Percentiles rank a stretch among this genome's conserved stretches.
Evolutionary conservation across 2,797 vertebrate species (phyloP).

Genomic region (Pangasius krempfi): DNA sequence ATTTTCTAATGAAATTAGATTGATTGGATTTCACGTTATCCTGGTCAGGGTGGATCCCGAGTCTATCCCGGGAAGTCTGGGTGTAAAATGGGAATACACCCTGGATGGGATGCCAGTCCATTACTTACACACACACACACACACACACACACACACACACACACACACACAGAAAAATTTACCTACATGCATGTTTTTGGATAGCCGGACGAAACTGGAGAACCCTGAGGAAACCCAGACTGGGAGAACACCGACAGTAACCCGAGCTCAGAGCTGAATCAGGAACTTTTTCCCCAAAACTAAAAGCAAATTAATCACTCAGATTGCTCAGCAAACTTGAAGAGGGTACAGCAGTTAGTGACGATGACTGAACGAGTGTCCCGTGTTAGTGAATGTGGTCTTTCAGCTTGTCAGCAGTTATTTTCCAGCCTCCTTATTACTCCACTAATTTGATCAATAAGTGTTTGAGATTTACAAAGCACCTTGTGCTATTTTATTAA

Average conservation of each 20-base stretch:
- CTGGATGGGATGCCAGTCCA: background rate
- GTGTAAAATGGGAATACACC: background rate
- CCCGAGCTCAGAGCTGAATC: background rate
- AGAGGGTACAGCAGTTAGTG: too few species aligned
- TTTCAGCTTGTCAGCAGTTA: background rate
- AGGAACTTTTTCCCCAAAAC: background rate
- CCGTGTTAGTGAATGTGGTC: background rate
- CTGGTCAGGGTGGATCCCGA: background rate
- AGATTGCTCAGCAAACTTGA: background rate
- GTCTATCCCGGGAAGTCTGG: background rate
- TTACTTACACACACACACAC: too few species aligned
- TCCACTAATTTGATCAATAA: background rate
- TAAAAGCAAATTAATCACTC: background rate
- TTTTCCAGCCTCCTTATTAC: background rate
- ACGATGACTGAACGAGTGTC: background rate
- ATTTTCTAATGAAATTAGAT: background rate
- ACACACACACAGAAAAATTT: background rate
- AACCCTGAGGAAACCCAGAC: background rate
- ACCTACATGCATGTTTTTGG: background rate
- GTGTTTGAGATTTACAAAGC: background rate
- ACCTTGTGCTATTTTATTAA: too few species aligned
- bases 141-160: too few species aligned
- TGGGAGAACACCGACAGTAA: background rate
- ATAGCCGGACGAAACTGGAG: background rate
- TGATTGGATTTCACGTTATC: background rate